These are phyloP conservation scores for Morpho helenor DNA, from an alignment of 2,888 invertebrate species.

Conservation along the genomic window DNA sequence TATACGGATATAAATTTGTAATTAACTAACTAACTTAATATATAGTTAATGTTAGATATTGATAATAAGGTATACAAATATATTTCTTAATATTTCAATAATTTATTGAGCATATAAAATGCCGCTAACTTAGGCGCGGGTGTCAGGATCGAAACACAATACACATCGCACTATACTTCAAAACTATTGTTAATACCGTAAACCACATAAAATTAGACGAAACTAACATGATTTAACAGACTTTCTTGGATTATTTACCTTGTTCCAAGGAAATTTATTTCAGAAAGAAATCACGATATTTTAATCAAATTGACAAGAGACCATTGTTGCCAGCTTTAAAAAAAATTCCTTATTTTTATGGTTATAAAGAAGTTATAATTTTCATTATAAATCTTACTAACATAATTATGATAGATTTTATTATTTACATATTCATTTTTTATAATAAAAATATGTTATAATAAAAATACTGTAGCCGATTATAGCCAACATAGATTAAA, in stretches of 20 bases:
- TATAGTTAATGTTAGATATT: too few species aligned
- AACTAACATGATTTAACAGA: constrained; percentile 37
- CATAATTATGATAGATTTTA: not conserved
- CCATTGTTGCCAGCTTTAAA: constrained; percentile 34
- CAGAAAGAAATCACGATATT: constrained; percentile 21
- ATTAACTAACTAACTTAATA: too few species aligned
- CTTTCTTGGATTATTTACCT: constrained; percentile 51
- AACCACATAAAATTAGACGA: constrained; percentile 20
- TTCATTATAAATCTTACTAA: not conserved
- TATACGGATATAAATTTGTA: too few species aligned
- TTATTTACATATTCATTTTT: too few species aligned
- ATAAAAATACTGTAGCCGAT: too few species aligned
- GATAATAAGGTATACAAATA: too few species aligned
- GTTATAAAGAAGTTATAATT: not conserved
- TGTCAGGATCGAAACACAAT: constrained; percentile 14
- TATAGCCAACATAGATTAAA: too few species aligned
- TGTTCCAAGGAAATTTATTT: constrained; percentile 30
- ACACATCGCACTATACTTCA: constrained; percentile 19
- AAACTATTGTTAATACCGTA: constrained; percentile 26
- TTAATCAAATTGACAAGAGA: constrained; percentile 29
- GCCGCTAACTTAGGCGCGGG: constrained; percentile 31
- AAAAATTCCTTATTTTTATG: not conserved
- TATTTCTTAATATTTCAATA: not conserved
- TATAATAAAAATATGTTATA: too few species aligned
- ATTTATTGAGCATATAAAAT: constrained; percentile 22